Conservation (phyloP, 2,113 vertebrate species). For the Hipposideros armiger region DNA sequence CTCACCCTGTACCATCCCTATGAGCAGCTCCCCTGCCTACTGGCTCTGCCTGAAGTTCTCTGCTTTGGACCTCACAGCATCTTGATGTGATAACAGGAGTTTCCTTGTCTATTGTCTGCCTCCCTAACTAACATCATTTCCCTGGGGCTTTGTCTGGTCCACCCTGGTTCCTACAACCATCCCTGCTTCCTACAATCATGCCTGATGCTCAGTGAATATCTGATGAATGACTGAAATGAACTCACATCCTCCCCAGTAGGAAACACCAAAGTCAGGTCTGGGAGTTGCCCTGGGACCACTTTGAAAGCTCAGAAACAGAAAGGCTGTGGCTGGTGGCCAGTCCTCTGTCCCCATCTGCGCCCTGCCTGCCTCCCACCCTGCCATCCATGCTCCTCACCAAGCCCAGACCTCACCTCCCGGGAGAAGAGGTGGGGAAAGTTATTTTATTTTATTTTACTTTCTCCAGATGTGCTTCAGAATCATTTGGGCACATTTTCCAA, state of each 20-base stretch:
- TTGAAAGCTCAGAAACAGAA: neutral
- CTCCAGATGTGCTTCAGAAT: slow-evolving; percentile 13
- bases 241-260: neutral
- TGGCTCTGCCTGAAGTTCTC: neutral
- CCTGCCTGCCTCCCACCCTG: neutral
- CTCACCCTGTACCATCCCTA: fast-evolving
- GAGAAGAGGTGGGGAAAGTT: neutral
- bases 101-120: neutral
- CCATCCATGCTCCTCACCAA: no score
- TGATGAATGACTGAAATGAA: neutral
- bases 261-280: neutral
- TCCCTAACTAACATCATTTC: neutral
- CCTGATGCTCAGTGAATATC: neutral
- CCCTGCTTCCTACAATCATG: fast-evolving
- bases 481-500: neutral
- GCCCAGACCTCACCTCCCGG: neutral
- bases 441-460: neutral
- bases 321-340: neutral
- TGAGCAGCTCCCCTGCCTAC: fast-evolving
- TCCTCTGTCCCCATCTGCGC: neutral
- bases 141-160: no score
- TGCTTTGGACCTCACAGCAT: neutral
- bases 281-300: neutral
- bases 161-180: no score
- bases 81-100: neutral